Conservation (phyloP, 2,797 vertebrate genomes). For the Malacoctenus gilli region DNA sequence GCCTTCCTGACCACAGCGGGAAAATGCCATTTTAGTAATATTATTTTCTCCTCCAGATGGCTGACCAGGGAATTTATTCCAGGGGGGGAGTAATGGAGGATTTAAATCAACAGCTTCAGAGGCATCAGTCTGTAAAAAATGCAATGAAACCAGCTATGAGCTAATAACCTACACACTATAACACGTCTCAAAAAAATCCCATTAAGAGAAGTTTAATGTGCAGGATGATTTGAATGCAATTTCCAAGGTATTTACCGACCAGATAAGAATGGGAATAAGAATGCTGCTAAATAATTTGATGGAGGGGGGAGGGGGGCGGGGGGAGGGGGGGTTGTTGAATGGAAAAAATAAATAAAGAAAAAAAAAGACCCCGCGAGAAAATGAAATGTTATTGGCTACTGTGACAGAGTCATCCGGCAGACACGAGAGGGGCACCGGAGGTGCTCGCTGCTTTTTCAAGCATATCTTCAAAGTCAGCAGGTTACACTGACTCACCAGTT, state of each 20-base stretch:
- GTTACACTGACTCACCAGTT: neutral
- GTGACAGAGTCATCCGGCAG: neutral
- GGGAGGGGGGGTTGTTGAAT: no score
- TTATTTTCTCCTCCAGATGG: conserved; percentile 48
- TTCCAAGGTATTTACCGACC: neutral
- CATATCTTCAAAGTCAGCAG: conserved; percentile 4
- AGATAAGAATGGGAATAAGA: conserved; percentile 2
- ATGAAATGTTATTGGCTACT: neutral
- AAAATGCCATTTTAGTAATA: conserved; percentile 53
- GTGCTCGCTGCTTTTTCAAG: neutral
- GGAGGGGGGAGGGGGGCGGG: no score
- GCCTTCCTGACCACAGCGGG: conserved; percentile 34
- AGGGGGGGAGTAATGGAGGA: conserved; percentile 43
- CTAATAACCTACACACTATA: conserved; percentile 49
- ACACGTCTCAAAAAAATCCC: conserved; percentile 39
- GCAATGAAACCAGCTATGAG: conserved; percentile 49
- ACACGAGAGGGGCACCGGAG: neutral
- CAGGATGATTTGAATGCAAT: conserved; percentile 35
- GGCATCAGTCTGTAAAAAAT: conserved; percentile 52
- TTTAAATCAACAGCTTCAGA: conserved; percentile 66
- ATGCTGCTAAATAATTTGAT: conserved; percentile 5
- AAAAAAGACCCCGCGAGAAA: neutral
- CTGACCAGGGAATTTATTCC: conserved; percentile 44
- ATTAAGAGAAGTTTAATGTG: conserved; percentile 51
- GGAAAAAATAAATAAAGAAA: conserved; percentile 11